Conservation (phyloP, 53 echinoderm and acorn worm genomes). For the Antedon mediterranea region DNA sequence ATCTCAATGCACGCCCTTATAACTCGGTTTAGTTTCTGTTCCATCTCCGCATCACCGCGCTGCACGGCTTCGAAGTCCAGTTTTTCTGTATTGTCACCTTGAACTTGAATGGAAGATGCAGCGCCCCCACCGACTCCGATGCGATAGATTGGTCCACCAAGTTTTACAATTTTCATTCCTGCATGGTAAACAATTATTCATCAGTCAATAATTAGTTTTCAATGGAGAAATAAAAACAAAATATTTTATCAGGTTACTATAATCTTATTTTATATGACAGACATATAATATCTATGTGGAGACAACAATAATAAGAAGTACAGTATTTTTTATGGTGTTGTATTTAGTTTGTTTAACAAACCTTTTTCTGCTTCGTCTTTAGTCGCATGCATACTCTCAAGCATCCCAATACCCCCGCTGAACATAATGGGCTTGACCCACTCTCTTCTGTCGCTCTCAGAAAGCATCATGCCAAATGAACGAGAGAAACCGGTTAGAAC, state of each 20-base stretch:
- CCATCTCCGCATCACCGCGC: conserved; percentile 97
- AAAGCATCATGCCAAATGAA: conserved; percentile 81
- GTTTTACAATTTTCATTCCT: conserved; percentile 91
- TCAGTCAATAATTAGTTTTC: no score
- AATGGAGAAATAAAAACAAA: no score
- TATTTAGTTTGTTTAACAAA: conserved; percentile 1
- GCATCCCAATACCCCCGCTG: conserved; percentile 74
- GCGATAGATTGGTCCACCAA: conserved; percentile 90
- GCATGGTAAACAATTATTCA: neutral
- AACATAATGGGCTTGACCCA: conserved; percentile 99
- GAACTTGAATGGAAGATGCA: conserved; percentile 95
- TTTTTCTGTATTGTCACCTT: conserved; percentile 86
- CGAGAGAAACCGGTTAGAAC: conserved; percentile 87
- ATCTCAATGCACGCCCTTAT: conserved; percentile 84
- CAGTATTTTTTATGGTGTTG: no score
- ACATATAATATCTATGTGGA: no score
- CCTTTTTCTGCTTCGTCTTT: conserved; percentile 53
- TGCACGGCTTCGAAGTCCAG: conserved; percentile 97
- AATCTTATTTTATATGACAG: neutral
- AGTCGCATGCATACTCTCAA: conserved; percentile 56
- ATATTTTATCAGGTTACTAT: neutral
- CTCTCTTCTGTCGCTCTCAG: conserved; percentile 57
- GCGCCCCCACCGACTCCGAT: conserved; percentile 96
- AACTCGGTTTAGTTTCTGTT: conserved; percentile 89
- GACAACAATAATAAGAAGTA: no score